Conservation (phyloP, 2,888 invertebrate genomes). For the Nemotelus pantherinus region DNA sequence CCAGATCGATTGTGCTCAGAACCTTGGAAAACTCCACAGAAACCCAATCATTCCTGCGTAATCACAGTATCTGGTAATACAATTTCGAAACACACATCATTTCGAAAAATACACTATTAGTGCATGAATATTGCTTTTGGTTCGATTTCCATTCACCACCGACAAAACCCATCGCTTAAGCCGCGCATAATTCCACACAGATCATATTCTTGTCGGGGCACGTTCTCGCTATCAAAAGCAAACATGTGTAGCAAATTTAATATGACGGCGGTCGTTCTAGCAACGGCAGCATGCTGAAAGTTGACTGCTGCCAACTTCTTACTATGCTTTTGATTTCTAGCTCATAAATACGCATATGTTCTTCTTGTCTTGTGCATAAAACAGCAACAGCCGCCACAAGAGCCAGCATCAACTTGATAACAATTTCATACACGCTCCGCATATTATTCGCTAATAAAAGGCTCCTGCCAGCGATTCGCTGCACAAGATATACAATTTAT, state of each 20-base stretch:
- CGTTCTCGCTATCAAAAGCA: constrained; percentile 2
- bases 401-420: neutral
- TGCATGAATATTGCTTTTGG: too few relatives aligned
- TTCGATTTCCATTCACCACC: too few relatives aligned
- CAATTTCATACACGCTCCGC: neutral
- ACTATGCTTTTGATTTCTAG: too few relatives aligned
- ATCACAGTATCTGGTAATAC: too few relatives aligned
- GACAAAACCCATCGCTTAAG: neutral
- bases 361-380: neutral
- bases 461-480: neutral
- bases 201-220: neutral
- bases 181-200: neutral
- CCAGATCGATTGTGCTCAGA: too few relatives aligned
- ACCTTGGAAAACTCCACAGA: too few relatives aligned
- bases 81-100: too few relatives aligned
- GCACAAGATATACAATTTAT: too few relatives aligned
- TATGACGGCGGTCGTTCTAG: neutral
- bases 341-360: neutral
- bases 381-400: neutral
- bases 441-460: neutral
- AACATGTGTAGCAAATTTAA: constrained; percentile 9
- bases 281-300: too few relatives aligned
- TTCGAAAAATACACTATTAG: too few relatives aligned
- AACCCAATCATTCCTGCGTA: too few relatives aligned
- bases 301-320: too few relatives aligned